Evolutionary conservation across 1,140 invertebrate species (phyloP).

Genomic region (Heliconius melpomene): DNA sequence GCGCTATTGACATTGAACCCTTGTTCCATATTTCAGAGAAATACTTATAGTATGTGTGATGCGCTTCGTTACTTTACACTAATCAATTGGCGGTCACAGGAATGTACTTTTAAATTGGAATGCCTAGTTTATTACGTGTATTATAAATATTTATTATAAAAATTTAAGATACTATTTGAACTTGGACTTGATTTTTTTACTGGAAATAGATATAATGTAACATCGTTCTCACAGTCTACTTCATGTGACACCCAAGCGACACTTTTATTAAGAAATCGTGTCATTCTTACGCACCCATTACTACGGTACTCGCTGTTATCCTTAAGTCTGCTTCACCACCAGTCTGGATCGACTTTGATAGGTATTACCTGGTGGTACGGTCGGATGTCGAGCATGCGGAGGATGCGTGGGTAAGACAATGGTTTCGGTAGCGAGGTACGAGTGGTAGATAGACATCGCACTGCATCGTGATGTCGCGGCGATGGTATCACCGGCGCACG

Average conservation of each 20-base stretch:
- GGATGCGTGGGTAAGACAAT: conserved; percentile 34
- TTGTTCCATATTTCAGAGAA: conserved; percentile 75
- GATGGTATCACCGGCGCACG: conserved; percentile 67
- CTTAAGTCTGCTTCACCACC: background rate
- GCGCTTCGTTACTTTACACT: conserved; percentile 45
- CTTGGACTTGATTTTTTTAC: background rate
- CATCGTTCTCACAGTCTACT: conserved; percentile 49
- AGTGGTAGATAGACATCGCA: conserved; percentile 58
- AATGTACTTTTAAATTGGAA: background rate
- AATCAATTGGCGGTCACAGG: conserved; percentile 31
- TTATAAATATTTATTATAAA: background rate
- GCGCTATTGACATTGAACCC: conserved; percentile 76
- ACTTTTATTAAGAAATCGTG: conserved; percentile 71
- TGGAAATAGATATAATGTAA: background rate
- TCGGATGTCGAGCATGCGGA: conserved; percentile 29
- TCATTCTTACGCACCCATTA: conserved; percentile 28
- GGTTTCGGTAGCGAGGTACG: conserved; percentile 49
- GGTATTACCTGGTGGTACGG: conserved; percentile 25
- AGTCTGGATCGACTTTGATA: conserved; percentile 18
- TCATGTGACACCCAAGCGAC: conserved; percentile 56
- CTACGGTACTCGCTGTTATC: conserved; percentile 17
- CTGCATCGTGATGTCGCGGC: conserved; percentile 56
- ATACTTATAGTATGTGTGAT: conserved; percentile 48
- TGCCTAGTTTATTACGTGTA: background rate
- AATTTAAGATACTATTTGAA: background rate